Evolutionary conservation across 2,113 vertebrate species (phyloP).

Genomic region (Bolborhynchus lineola): DNA sequence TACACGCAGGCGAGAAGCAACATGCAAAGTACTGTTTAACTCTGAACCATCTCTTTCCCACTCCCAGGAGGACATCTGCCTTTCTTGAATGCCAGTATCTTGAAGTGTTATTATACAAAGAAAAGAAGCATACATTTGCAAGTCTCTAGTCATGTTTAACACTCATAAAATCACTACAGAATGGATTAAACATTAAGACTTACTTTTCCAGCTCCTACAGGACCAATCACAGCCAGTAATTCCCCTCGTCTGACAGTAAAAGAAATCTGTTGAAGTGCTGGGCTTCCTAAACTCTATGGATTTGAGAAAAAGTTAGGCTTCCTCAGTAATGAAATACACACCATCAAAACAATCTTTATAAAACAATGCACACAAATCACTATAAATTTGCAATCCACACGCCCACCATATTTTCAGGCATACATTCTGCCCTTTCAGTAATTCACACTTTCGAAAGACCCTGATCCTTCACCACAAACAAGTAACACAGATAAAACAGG

Average conservation of each 20-base stretch:
- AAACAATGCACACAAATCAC: neutral
- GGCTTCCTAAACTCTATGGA: conserved; percentile 78
- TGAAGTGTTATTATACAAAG: neutral
- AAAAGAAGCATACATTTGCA: neutral
- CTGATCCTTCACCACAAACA: neutral
- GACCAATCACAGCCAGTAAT: conserved; percentile 89
- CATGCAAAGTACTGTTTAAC: neutral
- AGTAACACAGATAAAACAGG: neutral
- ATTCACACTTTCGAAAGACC: neutral
- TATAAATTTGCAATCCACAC: neutral
- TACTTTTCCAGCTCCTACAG: conserved; percentile 95
- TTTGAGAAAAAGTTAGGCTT: neutral
- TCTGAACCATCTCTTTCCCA: neutral
- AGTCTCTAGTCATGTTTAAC: neutral
- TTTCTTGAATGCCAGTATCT: neutral
- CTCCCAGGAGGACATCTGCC: neutral
- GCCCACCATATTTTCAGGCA: neutral
- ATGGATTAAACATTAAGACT: neutral
- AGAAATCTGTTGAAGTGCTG: conserved; percentile 83
- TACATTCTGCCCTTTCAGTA: neutral
- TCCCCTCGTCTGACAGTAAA: conserved; percentile 84
- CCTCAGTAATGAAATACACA: neutral
- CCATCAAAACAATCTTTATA: neutral
- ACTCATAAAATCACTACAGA: neutral
- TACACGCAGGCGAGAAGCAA: neutral